These are phyloP conservation scores for Thecocarcelia acutangulata DNA, from an alignment of 2,888 invertebrate genomes.

Conservation along the genomic window DNA sequence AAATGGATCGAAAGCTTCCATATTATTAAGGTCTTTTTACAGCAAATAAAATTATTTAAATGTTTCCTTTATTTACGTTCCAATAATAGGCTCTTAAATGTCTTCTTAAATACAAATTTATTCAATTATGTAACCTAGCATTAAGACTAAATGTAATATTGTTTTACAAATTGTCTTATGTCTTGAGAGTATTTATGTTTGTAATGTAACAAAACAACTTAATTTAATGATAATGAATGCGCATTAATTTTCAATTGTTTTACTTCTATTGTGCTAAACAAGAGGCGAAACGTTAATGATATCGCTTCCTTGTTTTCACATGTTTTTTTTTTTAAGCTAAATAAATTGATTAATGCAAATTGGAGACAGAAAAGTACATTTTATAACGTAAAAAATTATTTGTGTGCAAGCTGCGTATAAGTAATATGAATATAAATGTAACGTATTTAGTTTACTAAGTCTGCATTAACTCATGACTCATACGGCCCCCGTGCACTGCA, in stretches of 20 bases:
- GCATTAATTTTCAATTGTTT: slow-evolving; percentile 56
- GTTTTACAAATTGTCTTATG: background rate
- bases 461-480: slow-evolving; percentile 17
- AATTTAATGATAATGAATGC: slow-evolving; percentile 68
- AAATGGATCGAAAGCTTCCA: too few relatives aligned
- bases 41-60: too few relatives aligned
- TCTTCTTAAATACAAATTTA: too few relatives aligned
- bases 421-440: background rate
- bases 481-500: slow-evolving; percentile 20
- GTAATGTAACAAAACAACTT: slow-evolving; percentile 52
- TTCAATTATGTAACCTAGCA: too few relatives aligned
- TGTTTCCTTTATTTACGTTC: too few relatives aligned
- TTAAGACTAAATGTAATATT: too few relatives aligned
- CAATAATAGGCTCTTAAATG: too few relatives aligned
- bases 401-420: slow-evolving; percentile 14
- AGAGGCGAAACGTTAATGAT: background rate
- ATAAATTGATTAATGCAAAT: too few relatives aligned
- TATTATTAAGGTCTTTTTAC: too few relatives aligned
- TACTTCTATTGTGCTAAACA: slow-evolving; percentile 62
- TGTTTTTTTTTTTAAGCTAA: too few relatives aligned
- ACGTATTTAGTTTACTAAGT: background rate
- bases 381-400: background rate
- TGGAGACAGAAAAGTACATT: too few relatives aligned
- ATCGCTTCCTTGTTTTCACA: too few relatives aligned
- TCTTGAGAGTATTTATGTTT: background rate